phyloP scores from a whole-genome alignment of 1,140 invertebrate species.

The Diachasmimorpha longicaudata region DNA sequence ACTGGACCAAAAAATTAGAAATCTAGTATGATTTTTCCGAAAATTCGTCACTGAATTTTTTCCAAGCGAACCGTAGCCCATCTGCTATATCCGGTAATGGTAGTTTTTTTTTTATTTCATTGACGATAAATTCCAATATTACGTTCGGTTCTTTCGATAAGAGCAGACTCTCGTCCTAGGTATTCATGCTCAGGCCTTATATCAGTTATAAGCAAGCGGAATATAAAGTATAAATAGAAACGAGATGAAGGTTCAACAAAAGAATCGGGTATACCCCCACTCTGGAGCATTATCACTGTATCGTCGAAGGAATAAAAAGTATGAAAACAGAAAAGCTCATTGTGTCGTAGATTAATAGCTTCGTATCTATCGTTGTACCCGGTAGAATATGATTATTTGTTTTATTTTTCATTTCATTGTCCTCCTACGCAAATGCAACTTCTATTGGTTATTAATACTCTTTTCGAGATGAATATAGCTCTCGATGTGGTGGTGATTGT shows the following conservation, averaged over 20 bases:
- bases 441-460: constrained; percentile 4
- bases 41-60: too few species aligned
- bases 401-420: neutral
- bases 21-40: too few species aligned
- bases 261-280: neutral
- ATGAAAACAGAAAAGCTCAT: neutral
- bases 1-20: neutral
- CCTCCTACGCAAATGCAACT: neutral
- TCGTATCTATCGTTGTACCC: neutral
- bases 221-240: neutral
- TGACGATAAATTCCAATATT: neutral
- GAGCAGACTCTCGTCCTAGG: neutral
- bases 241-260: neutral
- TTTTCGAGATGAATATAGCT: constrained; percentile 28
- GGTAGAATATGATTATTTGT: neutral
- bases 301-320: neutral
- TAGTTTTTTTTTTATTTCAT: neutral
- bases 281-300: neutral
- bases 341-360: neutral
- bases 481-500: constrained; percentile 29
- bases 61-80: too few species aligned
- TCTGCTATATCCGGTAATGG: neutral
- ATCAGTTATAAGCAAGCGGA: neutral
- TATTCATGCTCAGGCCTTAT: neutral
- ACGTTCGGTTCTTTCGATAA: neutral